These are phyloP conservation scores for Eidolon helvum DNA, from an alignment of 2,113 vertebrate species.

Conservation along the genomic window DNA sequence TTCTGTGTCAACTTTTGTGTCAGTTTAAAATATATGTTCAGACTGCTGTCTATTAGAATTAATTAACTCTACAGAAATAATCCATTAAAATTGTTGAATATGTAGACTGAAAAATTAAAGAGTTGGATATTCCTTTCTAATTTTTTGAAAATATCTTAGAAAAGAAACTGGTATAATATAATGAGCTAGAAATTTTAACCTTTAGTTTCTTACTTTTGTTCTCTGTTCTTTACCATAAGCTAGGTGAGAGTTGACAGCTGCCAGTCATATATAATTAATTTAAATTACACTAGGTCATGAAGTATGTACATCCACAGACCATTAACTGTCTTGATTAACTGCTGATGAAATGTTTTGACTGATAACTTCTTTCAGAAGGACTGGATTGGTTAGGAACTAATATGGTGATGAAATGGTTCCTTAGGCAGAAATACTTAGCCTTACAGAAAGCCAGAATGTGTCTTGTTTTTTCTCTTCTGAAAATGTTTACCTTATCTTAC, in stretches of 20 bases:
- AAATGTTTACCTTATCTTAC: not conserved
- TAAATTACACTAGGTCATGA: not conserved
- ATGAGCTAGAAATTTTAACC: not conserved
- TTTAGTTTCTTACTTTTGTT: not conserved
- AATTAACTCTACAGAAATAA: not conserved
- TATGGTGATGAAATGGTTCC: not conserved
- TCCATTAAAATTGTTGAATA: not conserved
- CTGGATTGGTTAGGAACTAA: not conserved
- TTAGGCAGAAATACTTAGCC: not conserved
- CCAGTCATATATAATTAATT: slow-evolving; percentile 13
- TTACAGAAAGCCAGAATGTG: not conserved
- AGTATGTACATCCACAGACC: not conserved
- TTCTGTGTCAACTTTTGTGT: not conserved
- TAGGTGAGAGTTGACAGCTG: not conserved
- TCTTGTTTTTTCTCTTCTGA: not conserved
- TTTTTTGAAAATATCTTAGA: not conserved
- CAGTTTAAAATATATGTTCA: not conserved
- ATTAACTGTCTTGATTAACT: not conserved
- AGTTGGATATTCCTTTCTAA: not conserved
- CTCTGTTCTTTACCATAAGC: not conserved
- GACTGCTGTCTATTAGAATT: not conserved
- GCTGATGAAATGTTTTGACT: slow-evolving; percentile 47
- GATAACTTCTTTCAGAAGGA: not conserved
- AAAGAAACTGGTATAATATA: not conserved
- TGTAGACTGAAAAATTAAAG: not conserved